Evolutionary conservation across 30 jellyfish, hydroid and myxozoan genomes (phyloP).

Genomic region (Sanderia malayensis): DNA sequence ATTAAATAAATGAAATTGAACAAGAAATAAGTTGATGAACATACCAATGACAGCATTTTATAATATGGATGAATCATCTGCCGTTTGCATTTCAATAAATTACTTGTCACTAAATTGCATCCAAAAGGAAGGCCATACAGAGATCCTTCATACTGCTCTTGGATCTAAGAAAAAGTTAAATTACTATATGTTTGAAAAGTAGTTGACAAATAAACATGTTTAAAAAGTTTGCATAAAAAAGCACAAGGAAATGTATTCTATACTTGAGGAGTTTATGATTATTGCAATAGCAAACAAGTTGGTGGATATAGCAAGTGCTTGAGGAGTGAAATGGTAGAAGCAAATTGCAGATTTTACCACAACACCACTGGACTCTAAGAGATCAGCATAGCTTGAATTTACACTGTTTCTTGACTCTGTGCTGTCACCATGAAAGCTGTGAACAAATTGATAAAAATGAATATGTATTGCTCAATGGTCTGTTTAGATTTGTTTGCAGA

Average conservation of each 20-base stretch:
- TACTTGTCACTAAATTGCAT: slow-evolving; percentile 73
- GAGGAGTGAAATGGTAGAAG: no score
- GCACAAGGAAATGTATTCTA: no score
- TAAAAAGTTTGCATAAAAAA: no score
- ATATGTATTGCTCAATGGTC: no score
- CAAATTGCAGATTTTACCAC: slow-evolving; percentile 79
- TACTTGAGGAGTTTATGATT: no score
- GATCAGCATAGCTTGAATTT: slow-evolving; percentile 89
- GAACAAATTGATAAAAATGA: neutral
- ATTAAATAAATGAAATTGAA: no score
- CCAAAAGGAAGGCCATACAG: slow-evolving; percentile 55
- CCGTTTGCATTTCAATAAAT: slow-evolving; percentile 77
- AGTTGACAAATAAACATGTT: no score
- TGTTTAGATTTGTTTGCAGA: no score
- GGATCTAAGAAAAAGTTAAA: slow-evolving; percentile 66
- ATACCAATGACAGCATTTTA: slow-evolving; percentile 79
- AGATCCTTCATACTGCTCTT: slow-evolving; percentile 81
- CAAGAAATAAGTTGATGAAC: no score
- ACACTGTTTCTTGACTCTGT: slow-evolving; percentile 57
- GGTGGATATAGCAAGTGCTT: no score
- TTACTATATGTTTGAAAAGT: no score
- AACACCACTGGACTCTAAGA: slow-evolving; percentile 83
- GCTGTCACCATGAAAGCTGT: slow-evolving; percentile 33
- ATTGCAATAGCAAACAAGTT: no score
- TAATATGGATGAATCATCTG: slow-evolving; percentile 81